These are phyloP conservation scores for Nemotelus nigrinus DNA, from an alignment of 2,888 invertebrate genomes.

Conservation along the genomic window DNA sequence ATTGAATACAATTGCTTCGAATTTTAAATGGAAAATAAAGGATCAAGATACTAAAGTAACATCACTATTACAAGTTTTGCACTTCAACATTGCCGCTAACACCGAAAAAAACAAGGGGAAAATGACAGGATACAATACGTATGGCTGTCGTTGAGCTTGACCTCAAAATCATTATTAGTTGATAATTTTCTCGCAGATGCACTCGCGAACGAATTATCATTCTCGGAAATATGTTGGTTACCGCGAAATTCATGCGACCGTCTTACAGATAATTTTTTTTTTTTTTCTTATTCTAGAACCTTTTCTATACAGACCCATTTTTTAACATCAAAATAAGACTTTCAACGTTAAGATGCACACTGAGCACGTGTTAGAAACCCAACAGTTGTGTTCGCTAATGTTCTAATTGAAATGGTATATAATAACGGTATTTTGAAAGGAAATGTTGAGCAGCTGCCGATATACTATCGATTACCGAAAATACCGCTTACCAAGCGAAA, in stretches of 20 bases:
- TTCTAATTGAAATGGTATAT: background rate
- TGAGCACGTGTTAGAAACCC: background rate
- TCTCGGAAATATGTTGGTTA: background rate
- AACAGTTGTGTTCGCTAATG: background rate
- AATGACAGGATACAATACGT: background rate
- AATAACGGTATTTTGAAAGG: background rate
- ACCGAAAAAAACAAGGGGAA: background rate
- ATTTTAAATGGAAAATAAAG: too few relatives aligned
- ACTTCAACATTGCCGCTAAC: background rate
- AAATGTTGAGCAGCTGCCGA: background rate
- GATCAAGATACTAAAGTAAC: too few relatives aligned
- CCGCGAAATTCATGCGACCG: background rate
- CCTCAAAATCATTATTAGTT: background rate
- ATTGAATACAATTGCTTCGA: too few relatives aligned
- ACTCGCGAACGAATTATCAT: background rate
- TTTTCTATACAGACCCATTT: constrained; percentile 12
- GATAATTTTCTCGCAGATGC: background rate
- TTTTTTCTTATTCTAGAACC: background rate
- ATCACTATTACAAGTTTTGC: background rate
- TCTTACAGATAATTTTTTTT: background rate
- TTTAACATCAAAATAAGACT: background rate
- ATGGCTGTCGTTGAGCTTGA: background rate
- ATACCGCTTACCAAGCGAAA: too few relatives aligned
- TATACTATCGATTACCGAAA: background rate
- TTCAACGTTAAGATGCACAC: background rate